Evolutionary conservation across 2,888 invertebrate species (phyloP).

Genomic region (Lamproptera curius): DNA sequence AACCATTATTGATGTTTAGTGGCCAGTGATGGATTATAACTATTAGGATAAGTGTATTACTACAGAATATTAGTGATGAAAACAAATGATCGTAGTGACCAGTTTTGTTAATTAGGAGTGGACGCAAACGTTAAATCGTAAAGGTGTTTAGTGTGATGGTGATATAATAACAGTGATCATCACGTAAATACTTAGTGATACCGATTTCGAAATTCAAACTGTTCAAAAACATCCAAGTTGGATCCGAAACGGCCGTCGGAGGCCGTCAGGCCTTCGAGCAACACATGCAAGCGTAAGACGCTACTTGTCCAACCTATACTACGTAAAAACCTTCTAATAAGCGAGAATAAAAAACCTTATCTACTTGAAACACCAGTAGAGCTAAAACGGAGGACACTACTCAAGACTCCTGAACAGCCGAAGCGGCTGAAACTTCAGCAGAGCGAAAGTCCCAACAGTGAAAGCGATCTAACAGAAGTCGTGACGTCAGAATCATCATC

Average conservation of each 20-base stretch:
- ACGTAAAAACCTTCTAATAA: constrained; percentile 35
- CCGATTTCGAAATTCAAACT: constrained; percentile 1
- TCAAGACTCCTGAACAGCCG: constrained; percentile 53
- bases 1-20: too few species aligned
- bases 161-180: background rate
- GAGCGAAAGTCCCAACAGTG: constrained; percentile 18
- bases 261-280: constrained; percentile 50
- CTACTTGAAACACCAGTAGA: constrained; percentile 60
- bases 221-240: constrained; percentile 50
- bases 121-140: too few species aligned
- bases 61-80: too few species aligned
- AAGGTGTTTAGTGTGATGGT: background rate
- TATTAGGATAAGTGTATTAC: too few species aligned
- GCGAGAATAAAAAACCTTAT: constrained; percentile 32
- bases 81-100: too few species aligned
- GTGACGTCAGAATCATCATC: constrained; percentile 1
- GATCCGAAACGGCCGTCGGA: constrained; percentile 46
- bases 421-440: constrained; percentile 54
- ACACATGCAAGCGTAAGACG: constrained; percentile 41
- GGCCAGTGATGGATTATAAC: too few species aligned
- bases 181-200: background rate
- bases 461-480: constrained; percentile 8
- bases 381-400: constrained; percentile 56
- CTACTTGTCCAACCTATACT: constrained; percentile 55
- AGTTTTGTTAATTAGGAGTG: too few species aligned